Evolutionary conservation across 2,888 invertebrate species (phyloP), one percentile per base, ranked within the genome.

Genomic region (Liodrosophila aerea): DNA sequence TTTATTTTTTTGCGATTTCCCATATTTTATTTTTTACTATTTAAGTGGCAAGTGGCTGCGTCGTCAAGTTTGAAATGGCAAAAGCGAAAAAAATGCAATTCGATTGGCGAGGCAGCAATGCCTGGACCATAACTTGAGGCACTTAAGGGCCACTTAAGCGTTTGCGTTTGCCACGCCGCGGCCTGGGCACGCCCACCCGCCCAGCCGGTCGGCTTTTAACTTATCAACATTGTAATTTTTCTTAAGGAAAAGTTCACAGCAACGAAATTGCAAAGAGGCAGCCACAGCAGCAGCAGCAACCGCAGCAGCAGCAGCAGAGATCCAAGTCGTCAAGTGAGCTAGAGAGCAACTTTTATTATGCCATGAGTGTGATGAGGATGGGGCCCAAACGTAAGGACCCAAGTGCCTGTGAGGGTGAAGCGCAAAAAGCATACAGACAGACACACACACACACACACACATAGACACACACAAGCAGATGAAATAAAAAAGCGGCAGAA

Each of bases 191-290:
- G 46, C 60, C 68, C 64, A 73, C 60, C 53, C 51, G 64, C 59
- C 64, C 59, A 68, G 57, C 37, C 60, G 54, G 52, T 62, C 45
- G 56, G 63, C 75, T 76, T 76, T 78, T 78, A 75, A 74, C 78
- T 78, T 78, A 76, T 76, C 76, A 74, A 61, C 68, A 75, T 66
- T 66, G 66, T 68, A 60, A 78, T 75, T 65, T 64, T 60, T 63
- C 63, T 31, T 39, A 45, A 49, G 39, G 27, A 31, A 67, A 67
- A 65, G 39, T 59, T 64, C 49, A 52, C 46, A 44, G 59, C 60
- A 44, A 33, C 52, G 27, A 47, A 58, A 50, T 47, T 49, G 54
- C 39, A 39, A 61, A 44, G 58, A 39, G 22, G 27, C 22, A 33
- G 46, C 46, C 16, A 9, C 46, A 27, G n/a, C 46, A 27, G 3